These are phyloP conservation scores for Sitophilus oryzae DNA, from an alignment of 1,140 invertebrate species.

Conservation along the genomic window DNA sequence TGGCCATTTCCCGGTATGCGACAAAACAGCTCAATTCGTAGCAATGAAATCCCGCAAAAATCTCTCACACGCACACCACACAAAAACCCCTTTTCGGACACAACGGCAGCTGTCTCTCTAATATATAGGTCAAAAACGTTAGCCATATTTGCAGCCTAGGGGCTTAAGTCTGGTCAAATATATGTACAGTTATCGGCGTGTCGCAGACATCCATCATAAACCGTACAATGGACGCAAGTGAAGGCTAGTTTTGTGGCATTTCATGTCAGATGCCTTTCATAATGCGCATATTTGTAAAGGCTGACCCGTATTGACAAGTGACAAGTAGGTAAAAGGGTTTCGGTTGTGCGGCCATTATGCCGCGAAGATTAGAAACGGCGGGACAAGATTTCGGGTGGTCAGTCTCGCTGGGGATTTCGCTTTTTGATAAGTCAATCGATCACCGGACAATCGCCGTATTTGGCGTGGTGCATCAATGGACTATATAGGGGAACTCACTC, in stretches of 20 bases:
- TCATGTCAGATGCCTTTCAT: conserved; percentile 32
- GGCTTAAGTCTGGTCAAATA: conserved; percentile 32
- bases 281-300: conserved; percentile 35
- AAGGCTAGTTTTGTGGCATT: conserved; percentile 33
- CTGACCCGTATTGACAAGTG: conserved; percentile 31
- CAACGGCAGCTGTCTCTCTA: conserved; percentile 30
- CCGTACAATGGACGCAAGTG: conserved; percentile 26
- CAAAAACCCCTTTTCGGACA: conserved; percentile 27
- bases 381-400: conserved; percentile 3
- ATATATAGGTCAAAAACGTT: conserved; percentile 34
- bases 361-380: conserved; percentile 5
- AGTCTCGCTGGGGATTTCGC: conserved; percentile 1
- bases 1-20: background rate
- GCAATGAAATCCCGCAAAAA: conserved; percentile 24
- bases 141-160: conserved; percentile 31
- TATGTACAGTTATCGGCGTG: conserved; percentile 32
- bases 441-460: conserved; percentile 14
- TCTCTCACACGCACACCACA: no score
- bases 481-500: no score
- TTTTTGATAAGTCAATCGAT: conserved; percentile 26
- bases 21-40: conserved; percentile 27
- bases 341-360: conserved; percentile 13
- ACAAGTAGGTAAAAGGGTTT: conserved; percentile 30
- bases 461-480: conserved; percentile 1
- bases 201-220: conserved; percentile 34